Evolutionary conservation across 2,888 invertebrate genomes (phyloP), one percentile per base, ranked within the genome.

Genomic region (Teinopalpus imperialis): DNA sequence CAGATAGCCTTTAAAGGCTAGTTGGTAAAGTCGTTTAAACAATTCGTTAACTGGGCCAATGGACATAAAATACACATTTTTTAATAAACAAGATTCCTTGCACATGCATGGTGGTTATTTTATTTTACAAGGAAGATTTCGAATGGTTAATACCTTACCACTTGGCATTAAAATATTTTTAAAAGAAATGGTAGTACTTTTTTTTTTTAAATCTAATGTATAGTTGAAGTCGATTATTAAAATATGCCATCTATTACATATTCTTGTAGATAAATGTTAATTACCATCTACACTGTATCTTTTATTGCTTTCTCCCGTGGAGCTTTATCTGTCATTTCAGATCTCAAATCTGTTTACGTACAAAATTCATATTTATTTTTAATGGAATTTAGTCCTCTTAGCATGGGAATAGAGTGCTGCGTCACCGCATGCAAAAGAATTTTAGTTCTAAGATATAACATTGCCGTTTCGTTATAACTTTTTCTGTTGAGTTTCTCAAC

Each of bases 231-330:
- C 50, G 45, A 52, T 55, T 58, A 57, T 58, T 52, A 53, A 55
- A 53, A 53, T 49, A 50, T 49, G 53, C 45, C 44, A 56, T 54
- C 52, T 50, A 43, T 54, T 49, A 43, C 50, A 16, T 31, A 51
- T 53, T 49, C 49, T 51, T 54, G 39, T 43, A 60, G 59, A 57
- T 61, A 58, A 58, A 59, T 52, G 54, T 60, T 61, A 60, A 63
- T 63, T 63, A 57, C 54, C 52, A 53, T 54, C 51, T 52, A 51
- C 58, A 52, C 53, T 57, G 60, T 63, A 63, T 64, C 58, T 68
- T 68, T 63, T 69, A 69, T 63, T 54, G 53, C 60, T 48, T 56
- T 54, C 68, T 59, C 70, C 70, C 60, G 68, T 49, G 56, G 67
- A 42, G 69, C 51, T 46, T 60, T 66, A 65, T 67, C 69, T 7